A percentile compares a stretch with the other conserved stretches of the same genome.
Conservation (phyloP, 1,140 invertebrate genomes). For the Megalopta genalis region DNA sequence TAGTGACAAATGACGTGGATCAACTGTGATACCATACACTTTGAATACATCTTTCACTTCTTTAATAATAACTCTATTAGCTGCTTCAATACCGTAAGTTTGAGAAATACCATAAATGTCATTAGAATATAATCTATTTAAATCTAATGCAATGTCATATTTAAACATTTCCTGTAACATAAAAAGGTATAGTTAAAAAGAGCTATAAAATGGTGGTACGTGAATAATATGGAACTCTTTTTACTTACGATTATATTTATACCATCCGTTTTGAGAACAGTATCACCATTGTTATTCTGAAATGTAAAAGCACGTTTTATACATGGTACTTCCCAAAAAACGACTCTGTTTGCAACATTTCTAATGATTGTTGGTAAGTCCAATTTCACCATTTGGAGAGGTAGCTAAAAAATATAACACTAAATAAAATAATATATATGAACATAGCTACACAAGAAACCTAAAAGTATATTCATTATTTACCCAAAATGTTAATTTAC, state of each 20-base stretch:
- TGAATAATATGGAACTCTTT: constrained; percentile 12
- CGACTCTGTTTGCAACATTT: constrained; percentile 85
- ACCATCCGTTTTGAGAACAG: constrained; percentile 94
- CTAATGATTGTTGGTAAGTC: constrained; percentile 91
- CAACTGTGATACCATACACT: constrained; percentile 97
- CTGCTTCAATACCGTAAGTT: constrained; percentile 98
- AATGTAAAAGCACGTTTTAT: constrained; percentile 92
- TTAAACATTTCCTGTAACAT: constrained; percentile 89
- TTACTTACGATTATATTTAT: constrained; percentile 90
- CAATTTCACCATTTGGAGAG: constrained; percentile 83
- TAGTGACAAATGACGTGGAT: constrained; percentile 94
- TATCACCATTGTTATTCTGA: constrained; percentile 81
- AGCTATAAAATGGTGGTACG: constrained; percentile 12
- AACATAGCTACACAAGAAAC: neutral
- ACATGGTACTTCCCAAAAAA: constrained; percentile 89
- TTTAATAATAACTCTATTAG: constrained; percentile 91
- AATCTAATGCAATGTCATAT: constrained; percentile 89
- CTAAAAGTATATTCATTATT: constrained; percentile 51
- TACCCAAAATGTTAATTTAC: constrained; percentile 85
- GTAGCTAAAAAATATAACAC: constrained; percentile 80
- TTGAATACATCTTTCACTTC: constrained; percentile 96
- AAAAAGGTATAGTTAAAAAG: constrained; percentile 32
- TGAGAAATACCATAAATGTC: constrained; percentile 95
- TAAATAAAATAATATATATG: neutral
- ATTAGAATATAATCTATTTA: constrained; percentile 94